Evolutionary conservation across 2,888 invertebrate species (phyloP).

Genomic region (Drosophila subsilvestris): DNA sequence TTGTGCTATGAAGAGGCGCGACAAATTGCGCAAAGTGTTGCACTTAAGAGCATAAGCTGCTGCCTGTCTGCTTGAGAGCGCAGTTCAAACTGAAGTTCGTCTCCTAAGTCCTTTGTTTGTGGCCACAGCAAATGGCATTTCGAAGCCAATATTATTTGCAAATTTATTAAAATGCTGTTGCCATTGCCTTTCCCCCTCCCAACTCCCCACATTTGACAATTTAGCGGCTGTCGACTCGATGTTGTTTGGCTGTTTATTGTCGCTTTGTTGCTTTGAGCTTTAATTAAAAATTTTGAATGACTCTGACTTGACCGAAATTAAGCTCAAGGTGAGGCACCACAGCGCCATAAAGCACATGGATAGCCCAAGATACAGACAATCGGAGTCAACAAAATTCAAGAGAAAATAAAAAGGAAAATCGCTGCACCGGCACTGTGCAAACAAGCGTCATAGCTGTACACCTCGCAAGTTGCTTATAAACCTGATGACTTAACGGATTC

Average conservation of each 20-base stretch:
- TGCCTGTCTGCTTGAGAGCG: not conserved
- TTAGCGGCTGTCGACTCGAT: conserved; percentile 42
- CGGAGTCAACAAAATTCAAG: conserved; percentile 14
- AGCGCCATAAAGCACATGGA: conserved; percentile 22
- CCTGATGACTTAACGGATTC: conserved; percentile 54
- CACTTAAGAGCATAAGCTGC: conserved; percentile 60
- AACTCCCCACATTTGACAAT: conserved; percentile 37
- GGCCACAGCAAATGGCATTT: conserved; percentile 45
- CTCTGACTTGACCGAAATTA: conserved; percentile 72
- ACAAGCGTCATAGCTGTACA: conserved; percentile 50
- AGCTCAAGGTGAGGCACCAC: conserved; percentile 72
- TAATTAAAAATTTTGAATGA: conserved; percentile 68
- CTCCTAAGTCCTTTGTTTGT: conserved; percentile 75
- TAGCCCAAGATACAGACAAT: conserved; percentile 7
- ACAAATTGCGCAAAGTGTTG: conserved; percentile 69
- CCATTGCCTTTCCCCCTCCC: conserved; percentile 20
- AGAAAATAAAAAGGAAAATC: conserved; percentile 57
- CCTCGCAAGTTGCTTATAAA: conserved; percentile 6
- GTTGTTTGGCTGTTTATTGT: conserved; percentile 38
- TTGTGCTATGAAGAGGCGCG: conserved; percentile 40
- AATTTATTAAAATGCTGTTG: conserved; percentile 62
- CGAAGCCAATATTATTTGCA: conserved; percentile 33
- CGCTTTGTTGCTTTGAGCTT: conserved; percentile 28
- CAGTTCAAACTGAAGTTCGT: conserved; percentile 50
- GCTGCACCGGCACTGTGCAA: conserved; percentile 16